A percentile compares a stretch with the other conserved stretches of the same genome.
Evolutionary conservation across 2,888 invertebrate species (phyloP).

Genomic region (Tachina grossa): DNA sequence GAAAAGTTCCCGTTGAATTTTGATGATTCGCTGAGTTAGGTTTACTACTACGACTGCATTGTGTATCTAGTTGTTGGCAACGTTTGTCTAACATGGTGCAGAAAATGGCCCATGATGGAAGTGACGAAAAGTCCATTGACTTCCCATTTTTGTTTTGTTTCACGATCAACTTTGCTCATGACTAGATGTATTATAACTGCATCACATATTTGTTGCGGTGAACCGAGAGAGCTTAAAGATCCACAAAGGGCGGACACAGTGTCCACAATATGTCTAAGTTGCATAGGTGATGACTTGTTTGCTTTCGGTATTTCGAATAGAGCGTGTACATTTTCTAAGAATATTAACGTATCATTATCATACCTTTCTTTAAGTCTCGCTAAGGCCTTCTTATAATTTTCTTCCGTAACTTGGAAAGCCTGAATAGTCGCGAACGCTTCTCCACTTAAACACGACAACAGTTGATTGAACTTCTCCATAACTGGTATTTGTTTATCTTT

Average conservation of each 20-base stretch:
- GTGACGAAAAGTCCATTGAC: conserved; percentile 41
- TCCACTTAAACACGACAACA: conserved; percentile 29
- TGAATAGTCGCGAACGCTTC: conserved; percentile 49
- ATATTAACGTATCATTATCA: conserved; percentile 18
- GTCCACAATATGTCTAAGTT: conserved; percentile 53
- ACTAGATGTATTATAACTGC: conserved; percentile 58
- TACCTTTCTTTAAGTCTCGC: conserved; percentile 49
- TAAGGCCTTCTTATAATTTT: conserved; percentile 55
- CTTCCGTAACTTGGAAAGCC: conserved; percentile 39
- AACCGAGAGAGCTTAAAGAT: conserved; percentile 54
- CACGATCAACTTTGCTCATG: conserved; percentile 50
- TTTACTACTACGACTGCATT: conserved; percentile 15
- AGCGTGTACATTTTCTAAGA: conserved; percentile 34
- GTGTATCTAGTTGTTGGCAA: conserved; percentile 55
- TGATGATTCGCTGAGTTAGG: background rate
- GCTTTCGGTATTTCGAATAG: conserved; percentile 52
- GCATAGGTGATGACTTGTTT: conserved; percentile 27
- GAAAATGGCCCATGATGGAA: conserved; percentile 42
- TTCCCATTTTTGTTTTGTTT: conserved; percentile 52
- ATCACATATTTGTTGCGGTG: conserved; percentile 55
- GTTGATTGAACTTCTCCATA: conserved; percentile 18
- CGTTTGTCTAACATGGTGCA: conserved; percentile 47
- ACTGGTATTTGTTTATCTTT: background rate
- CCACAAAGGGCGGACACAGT: conserved; percentile 53
- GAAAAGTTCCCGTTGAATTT: background rate